Evolutionary conservation across 64 coral and sea anemone species (phyloP).

Genomic region (Pocillopora verrucosa): DNA sequence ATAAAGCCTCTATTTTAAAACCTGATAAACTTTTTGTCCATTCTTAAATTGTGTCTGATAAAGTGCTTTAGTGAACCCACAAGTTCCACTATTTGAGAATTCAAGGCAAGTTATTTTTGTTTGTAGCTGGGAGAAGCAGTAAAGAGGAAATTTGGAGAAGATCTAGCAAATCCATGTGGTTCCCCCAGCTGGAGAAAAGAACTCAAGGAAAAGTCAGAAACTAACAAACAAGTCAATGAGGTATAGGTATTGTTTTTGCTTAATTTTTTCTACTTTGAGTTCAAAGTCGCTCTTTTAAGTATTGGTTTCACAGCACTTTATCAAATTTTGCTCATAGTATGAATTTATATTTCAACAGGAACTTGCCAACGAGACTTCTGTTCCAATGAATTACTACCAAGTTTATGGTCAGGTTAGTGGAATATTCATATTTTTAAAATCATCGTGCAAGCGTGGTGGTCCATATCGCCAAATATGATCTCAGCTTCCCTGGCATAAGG

Average conservation of each 20-base stretch:
- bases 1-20: too few relatives aligned
- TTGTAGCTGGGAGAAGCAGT: not conserved
- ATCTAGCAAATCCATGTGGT: constrained; percentile 1
- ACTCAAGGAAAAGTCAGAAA: constrained; percentile 22
- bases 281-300: too few relatives aligned
- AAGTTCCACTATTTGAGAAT: not conserved
- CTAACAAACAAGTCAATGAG: constrained; percentile 24
- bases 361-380: constrained; percentile 62
- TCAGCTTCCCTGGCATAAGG: too few relatives aligned
- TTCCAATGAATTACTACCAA: constrained; percentile 92
- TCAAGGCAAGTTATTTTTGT: not conserved
- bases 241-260: not conserved
- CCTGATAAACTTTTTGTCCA: too few relatives aligned
- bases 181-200: constrained; percentile 12
- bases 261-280: not conserved
- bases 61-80: not conserved
- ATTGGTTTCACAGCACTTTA: too few relatives aligned
- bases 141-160: not conserved
- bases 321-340: not conserved
- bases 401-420: constrained; percentile 81
- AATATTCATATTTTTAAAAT: too few relatives aligned
- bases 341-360: constrained; percentile 39
- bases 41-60: not conserved
- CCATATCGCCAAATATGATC: too few relatives aligned
- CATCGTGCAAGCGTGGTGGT: too few relatives aligned